phyloP scores from a whole-genome alignment of 2,888 invertebrate species.

The Crematogaster levior region DNA sequence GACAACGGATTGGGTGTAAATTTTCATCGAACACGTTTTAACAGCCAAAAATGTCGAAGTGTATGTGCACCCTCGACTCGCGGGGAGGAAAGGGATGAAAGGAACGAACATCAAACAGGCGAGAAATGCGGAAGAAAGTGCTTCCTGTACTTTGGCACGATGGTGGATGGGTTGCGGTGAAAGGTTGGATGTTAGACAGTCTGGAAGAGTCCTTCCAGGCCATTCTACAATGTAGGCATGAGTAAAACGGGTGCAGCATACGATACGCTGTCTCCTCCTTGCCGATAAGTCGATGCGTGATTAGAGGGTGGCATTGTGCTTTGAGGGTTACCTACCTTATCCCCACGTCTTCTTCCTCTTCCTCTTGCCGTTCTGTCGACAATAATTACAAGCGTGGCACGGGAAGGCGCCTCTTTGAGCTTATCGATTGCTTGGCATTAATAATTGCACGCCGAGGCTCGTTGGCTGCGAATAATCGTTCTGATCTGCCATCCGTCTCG shows the following conservation, averaged over 20 bases:
- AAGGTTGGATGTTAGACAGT: conserved; percentile 62
- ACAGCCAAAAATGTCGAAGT: conserved; percentile 21
- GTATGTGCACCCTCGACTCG: conserved; percentile 12
- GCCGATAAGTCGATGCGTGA: conserved; percentile 85
- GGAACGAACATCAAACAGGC: conserved; percentile 57
- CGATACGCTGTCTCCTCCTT: conserved; percentile 74
- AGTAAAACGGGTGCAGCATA: conserved; percentile 73
- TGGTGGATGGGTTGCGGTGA: conserved; percentile 56
- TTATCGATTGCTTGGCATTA: conserved; percentile 84
- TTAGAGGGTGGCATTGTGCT: conserved; percentile 85
- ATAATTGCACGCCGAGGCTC: conserved; percentile 81
- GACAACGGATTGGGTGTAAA: not conserved
- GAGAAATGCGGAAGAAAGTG: conserved; percentile 72
- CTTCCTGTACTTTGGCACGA: conserved; percentile 73
- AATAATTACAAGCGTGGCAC: conserved; percentile 83
- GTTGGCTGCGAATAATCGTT: conserved; percentile 69
- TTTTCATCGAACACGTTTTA: not conserved
- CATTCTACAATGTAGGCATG: conserved; percentile 48
- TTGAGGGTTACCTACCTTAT: conserved; percentile 74
- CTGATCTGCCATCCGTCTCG: conserved; percentile 68
- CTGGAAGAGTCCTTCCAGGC: conserved; percentile 62
- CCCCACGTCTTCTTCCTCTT: conserved; percentile 63
- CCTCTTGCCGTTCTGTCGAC: conserved; percentile 73
- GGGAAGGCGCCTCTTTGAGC: conserved; percentile 80
- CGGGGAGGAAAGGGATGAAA: not conserved